phyloP scores from a whole-genome alignment of 2,797 vertebrate genomes.

The Peromyscus aztecus region DNA sequence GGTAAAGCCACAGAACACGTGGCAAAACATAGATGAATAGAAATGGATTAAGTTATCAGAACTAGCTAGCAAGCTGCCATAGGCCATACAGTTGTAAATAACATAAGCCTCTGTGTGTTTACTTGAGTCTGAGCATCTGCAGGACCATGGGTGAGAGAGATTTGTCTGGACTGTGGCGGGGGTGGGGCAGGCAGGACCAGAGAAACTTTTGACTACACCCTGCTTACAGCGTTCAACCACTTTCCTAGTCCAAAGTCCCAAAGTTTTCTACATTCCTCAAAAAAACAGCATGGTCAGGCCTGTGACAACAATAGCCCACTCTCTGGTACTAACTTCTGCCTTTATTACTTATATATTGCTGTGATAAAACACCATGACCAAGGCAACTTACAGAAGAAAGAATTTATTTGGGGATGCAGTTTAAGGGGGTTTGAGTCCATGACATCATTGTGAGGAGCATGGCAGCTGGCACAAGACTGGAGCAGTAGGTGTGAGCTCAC shows the following conservation, averaged over 20 bases:
- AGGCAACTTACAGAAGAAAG: background rate
- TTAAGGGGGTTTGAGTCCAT: background rate
- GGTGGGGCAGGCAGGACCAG: no score
- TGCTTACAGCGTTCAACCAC: background rate
- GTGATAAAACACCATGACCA: background rate
- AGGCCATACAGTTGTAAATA: no score
- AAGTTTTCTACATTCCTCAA: background rate
- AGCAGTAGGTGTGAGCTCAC: background rate
- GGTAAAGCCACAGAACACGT: no score
- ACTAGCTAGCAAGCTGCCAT: no score
- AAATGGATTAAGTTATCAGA: no score
- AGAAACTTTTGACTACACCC: no score
- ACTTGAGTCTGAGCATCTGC: no score
- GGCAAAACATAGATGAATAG: no score
- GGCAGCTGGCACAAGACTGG: background rate
- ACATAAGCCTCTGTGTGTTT: no score
- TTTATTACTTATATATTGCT: background rate
- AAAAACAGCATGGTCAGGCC: background rate
- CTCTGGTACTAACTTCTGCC: background rate
- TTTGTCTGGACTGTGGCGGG: no score
- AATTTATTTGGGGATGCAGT: background rate
- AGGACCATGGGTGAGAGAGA: no score
- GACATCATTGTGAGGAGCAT: background rate
- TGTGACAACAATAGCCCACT: background rate
- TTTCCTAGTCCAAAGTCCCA: background rate